Percentiles rank a stretch among this genome's conserved stretches.
Conservation (phyloP, 2,797 vertebrate genomes). For the Tragelaphus eurycerus region DNA sequence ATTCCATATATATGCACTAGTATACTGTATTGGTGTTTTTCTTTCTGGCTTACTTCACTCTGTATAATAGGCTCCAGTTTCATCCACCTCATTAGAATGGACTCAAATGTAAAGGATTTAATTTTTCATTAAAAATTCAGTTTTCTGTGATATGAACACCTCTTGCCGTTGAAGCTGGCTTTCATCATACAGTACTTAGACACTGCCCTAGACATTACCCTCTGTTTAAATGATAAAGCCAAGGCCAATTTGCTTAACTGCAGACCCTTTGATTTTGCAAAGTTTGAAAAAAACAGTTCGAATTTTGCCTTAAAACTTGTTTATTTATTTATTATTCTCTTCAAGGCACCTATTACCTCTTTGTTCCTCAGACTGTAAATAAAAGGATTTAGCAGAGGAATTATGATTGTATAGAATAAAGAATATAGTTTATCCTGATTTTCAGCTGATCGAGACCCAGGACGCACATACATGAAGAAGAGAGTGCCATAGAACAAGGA, state of each 20-base stretch:
- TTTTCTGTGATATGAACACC: not conserved
- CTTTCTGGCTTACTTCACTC: too few species aligned
- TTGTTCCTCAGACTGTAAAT: conserved; percentile 73
- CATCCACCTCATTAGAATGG: too few species aligned
- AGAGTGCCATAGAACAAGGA: conserved; percentile 70
- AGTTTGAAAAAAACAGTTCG: not conserved
- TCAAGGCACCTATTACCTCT: conserved; percentile 59
- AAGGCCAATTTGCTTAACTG: not conserved
- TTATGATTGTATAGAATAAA: conserved; percentile 68
- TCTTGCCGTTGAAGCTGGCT: not conserved
- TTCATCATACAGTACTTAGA: not conserved
- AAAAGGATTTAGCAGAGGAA: conserved; percentile 71
- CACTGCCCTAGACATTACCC: not conserved
- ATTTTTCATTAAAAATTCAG: not conserved
- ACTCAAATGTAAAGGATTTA: too few species aligned
- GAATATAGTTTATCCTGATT: conserved; percentile 68
- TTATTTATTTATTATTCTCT: conserved; percentile 28
- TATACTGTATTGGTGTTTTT: too few species aligned
- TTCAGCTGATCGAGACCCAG: conserved; percentile 21
- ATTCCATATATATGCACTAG: too few species aligned
- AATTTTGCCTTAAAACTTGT: not conserved
- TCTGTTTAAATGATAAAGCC: not conserved
- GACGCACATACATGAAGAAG: conserved; percentile 69
- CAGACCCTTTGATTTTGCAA: not conserved
- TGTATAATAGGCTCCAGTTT: too few species aligned